Conservation (phyloP, 2,888 invertebrate genomes). For the Podotricha telesiphe region DNA sequence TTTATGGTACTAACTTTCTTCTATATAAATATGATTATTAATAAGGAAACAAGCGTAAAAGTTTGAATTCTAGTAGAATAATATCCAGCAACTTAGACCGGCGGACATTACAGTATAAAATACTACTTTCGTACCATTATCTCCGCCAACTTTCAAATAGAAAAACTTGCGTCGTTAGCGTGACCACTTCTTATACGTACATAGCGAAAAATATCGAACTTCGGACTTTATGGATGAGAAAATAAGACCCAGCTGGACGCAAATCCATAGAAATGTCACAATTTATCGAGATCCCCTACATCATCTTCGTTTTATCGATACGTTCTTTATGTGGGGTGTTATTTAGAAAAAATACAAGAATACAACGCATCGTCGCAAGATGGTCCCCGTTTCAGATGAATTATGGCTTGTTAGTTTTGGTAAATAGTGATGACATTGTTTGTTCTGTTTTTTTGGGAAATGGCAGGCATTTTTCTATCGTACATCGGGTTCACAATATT, state of each 20-base stretch:
- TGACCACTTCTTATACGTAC: slow-evolving; percentile 47
- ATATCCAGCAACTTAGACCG: slow-evolving; percentile 26
- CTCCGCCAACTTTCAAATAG: slow-evolving; percentile 59
- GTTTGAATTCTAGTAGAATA: slow-evolving; percentile 21
- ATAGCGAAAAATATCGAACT: neutral
- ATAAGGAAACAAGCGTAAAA: slow-evolving; percentile 9
- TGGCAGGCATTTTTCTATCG: slow-evolving; percentile 1
- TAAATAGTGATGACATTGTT: slow-evolving; percentile 20
- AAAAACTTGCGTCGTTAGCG: slow-evolving; percentile 67
- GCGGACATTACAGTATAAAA: slow-evolving; percentile 41
- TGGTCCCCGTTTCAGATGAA: slow-evolving; percentile 30
- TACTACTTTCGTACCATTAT: slow-evolving; percentile 42
- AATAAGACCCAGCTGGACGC: slow-evolving; percentile 22
- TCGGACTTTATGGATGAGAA: slow-evolving; percentile 18
- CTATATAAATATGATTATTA: slow-evolving; percentile 18
- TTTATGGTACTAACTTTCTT: neutral
- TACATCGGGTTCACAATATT: slow-evolving; percentile 1
- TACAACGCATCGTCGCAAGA: slow-evolving; percentile 31
- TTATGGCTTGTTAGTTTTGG: slow-evolving; percentile 29
- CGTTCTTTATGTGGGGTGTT: slow-evolving; percentile 32
- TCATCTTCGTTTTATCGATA: slow-evolving; percentile 43
- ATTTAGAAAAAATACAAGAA: slow-evolving; percentile 39
- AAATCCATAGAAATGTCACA: slow-evolving; percentile 23
- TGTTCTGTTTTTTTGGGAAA: slow-evolving; percentile 19
- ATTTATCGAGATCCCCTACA: slow-evolving; percentile 42